Base-by-base conservation (phyloP, 53 echinoderm and acorn worm species). In the Holothuria leucospilota region DNA sequence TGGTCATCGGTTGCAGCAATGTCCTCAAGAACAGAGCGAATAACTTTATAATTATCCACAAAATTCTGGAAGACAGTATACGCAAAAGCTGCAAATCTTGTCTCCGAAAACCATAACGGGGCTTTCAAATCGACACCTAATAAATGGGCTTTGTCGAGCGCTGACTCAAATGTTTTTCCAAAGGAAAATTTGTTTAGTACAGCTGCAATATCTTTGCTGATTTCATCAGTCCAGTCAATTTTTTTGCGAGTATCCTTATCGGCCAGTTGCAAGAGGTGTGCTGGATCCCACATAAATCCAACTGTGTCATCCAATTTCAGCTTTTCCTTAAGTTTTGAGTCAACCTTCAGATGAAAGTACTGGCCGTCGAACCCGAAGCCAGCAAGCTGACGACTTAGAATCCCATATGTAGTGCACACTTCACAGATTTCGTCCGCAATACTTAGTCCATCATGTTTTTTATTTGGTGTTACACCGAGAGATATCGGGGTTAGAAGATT, bases 201-300 rank as follows among this genome's bases (percentile, higher is more conserved):
- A 41, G 65, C 84, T 30, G 84, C 65, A 41, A 83, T 83, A 25
- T 39, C 28, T 1, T 29, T 66, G 7, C 25, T 21, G 27, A 30
- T 23, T 13, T 64, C 63, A 39, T 83, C 81, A 14, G 25, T 40
- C 62, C 81, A 81, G 8, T 29, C 25, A 25, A 20, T 29, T 49
- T 75, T 49, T 26, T 62, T 63, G 16, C 84, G 9, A 23, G 84
- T 83, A 66, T 83, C 66, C 66, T 83, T 83, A 20, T 83, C 84
- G 25, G 84, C 67, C 39, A 83, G 51, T 64, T 83, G 66, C 13
- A 81, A 27, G 20, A 81, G 24, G 26, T 81, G 82, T 29, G 82
- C 82, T 29, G 20, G 9, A 81, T 65, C 65, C 84, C 84, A 83
- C 24, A 65, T 41, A 83, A 83, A 83, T 11, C 68, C 84, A 5